Evolutionary conservation across 2,797 vertebrate genomes (phyloP).

Genomic region (Hoplostethus atlanticus): DNA sequence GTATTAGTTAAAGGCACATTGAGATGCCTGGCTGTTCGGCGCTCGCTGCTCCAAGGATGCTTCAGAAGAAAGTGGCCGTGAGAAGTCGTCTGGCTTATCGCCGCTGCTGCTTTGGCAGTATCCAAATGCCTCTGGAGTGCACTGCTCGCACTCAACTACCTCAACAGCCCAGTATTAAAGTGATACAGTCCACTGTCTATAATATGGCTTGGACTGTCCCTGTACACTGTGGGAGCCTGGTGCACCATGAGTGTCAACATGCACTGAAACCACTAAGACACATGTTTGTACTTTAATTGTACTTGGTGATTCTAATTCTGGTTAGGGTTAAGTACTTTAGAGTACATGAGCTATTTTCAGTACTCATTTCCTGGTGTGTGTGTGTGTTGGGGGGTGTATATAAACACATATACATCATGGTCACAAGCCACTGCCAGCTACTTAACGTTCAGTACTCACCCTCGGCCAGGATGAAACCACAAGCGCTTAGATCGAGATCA

Average conservation of each 20-base stretch:
- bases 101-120: slow-evolving; percentile 5
- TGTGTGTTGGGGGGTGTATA: not conserved
- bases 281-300: not conserved
- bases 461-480: no score
- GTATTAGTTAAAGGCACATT: not conserved
- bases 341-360: no score
- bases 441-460: no score
- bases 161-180: not conserved
- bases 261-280: slow-evolving; percentile 8
- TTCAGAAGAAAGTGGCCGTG: not conserved
- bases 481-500: no score
- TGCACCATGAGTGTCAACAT: not conserved
- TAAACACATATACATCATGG: no score
- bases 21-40: not conserved
- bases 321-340: not conserved
- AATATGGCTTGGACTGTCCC: not conserved
- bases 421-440: not conserved
- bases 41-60: not conserved
- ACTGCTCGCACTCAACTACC: slow-evolving; percentile 1
- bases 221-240: not conserved
- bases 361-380: no score
- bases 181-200: slow-evolving; percentile 22
- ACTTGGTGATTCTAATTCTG: not conserved
- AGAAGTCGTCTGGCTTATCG: slow-evolving; percentile 6
- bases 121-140: slow-evolving; percentile 34